These are phyloP conservation scores for Neoascia interrupta DNA, from an alignment of 2,888 invertebrate genomes.

Conservation along the genomic window DNA sequence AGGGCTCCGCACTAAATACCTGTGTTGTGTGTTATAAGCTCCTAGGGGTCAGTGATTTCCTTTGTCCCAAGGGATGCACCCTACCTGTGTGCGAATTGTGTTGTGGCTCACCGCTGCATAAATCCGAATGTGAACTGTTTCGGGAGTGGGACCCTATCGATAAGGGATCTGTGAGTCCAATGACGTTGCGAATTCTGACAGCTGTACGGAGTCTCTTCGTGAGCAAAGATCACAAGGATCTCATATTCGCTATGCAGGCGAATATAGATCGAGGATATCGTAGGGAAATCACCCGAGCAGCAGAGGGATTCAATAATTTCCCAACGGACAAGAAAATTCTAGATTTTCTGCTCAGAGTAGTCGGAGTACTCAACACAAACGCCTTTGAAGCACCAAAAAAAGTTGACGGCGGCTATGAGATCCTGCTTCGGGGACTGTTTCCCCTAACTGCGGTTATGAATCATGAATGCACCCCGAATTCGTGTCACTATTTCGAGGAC, in stretches of 20 bases:
- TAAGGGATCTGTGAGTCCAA: slow-evolving; percentile 73
- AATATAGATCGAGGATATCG: slow-evolving; percentile 77
- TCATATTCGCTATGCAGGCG: slow-evolving; percentile 78
- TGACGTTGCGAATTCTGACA: slow-evolving; percentile 76
- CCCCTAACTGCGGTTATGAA: slow-evolving; percentile 86
- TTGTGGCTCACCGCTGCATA: slow-evolving; percentile 82
- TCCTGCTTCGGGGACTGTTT: slow-evolving; percentile 84
- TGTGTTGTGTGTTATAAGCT: slow-evolving; percentile 85
- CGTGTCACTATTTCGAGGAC: slow-evolving; percentile 84
- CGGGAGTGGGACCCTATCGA: slow-evolving; percentile 82
- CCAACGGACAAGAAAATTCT: slow-evolving; percentile 77
- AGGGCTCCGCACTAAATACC: slow-evolving; percentile 81
- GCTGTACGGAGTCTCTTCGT: slow-evolving; percentile 77
- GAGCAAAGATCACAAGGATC: slow-evolving; percentile 74
- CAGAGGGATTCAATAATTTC: slow-evolving; percentile 77
- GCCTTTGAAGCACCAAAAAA: slow-evolving; percentile 78
- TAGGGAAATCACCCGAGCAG: slow-evolving; percentile 77
- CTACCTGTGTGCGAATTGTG: slow-evolving; percentile 86
- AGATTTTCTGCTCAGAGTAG: slow-evolving; percentile 76
- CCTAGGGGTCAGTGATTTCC: slow-evolving; percentile 76
- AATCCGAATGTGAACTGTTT: slow-evolving; percentile 84
- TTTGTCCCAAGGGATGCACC: slow-evolving; percentile 84
- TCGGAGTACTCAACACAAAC: slow-evolving; percentile 79
- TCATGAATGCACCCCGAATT: slow-evolving; percentile 87
- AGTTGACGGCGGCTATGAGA: slow-evolving; percentile 74